These are phyloP conservation scores for Hanleya hanleyi DNA, from an alignment of 2,888 invertebrate genomes.

Conservation along the genomic window DNA sequence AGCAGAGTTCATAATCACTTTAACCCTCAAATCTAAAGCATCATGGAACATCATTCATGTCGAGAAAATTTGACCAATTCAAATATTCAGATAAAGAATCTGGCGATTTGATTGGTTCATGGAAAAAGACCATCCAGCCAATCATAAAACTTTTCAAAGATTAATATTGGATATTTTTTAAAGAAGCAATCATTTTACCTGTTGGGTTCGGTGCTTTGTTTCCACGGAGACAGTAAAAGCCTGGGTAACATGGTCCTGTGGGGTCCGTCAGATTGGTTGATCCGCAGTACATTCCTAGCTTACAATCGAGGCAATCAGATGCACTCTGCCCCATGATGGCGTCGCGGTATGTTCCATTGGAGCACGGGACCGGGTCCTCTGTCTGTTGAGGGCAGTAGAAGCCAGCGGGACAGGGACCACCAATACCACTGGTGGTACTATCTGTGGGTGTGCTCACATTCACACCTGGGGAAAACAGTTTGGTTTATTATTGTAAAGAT, in stretches of 20 bases:
- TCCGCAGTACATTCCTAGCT: conserved; percentile 65
- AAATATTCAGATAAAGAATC: not conserved
- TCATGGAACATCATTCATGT: too few relatives aligned
- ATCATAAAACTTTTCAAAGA: too few relatives aligned
- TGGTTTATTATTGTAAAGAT: too few relatives aligned
- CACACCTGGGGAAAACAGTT: conserved; percentile 51
- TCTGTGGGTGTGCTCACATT: conserved; percentile 62
- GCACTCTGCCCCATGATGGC: conserved; percentile 40
- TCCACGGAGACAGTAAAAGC: conserved; percentile 67
- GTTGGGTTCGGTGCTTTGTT: conserved; percentile 60
- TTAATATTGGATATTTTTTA: too few relatives aligned
- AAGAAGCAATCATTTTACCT: too few relatives aligned
- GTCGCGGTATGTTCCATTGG: conserved; percentile 65
- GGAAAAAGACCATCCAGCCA: not conserved
- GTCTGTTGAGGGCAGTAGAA: conserved; percentile 66
- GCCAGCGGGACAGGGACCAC: conserved; percentile 69
- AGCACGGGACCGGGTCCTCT: conserved; percentile 64
- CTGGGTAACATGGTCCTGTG: conserved; percentile 63
- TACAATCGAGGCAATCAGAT: conserved; percentile 61
- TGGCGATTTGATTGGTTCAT: too few relatives aligned
- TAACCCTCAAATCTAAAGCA: too few relatives aligned
- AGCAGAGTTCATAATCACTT: too few relatives aligned
- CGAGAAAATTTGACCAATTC: too few relatives aligned
- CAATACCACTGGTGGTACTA: conserved; percentile 59
- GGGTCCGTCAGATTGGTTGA: conserved; percentile 54